Base-by-base conservation (phyloP, 2,888 invertebrate species). In the Lasioglossum marginatum region DNA sequence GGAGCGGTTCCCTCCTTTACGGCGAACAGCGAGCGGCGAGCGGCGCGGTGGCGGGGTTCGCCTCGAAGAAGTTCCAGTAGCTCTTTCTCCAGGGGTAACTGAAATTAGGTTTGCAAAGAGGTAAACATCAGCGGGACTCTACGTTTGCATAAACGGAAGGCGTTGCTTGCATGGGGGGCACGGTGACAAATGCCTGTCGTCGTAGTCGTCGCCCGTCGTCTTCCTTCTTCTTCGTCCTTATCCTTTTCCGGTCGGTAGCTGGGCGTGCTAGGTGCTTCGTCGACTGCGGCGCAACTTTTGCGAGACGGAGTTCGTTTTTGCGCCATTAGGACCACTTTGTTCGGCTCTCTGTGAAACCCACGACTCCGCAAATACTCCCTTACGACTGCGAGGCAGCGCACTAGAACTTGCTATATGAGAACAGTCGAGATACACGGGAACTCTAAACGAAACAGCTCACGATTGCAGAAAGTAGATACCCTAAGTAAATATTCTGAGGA, bases 21-120 rank as follows among this genome's bases (percentile, higher is more conserved):
- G 76, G 73, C 68, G 83, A 72, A 78, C 31, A 16, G 31, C 16
- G 31, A 6, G 57, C 8, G 8, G 10, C 52, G 10, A 23, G 57
- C n/a, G 57, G n/a, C 31, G n/a, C 52, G 57, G 57, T 6, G 82
- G 89, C 84, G 57, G 57, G 57, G 57, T 57, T 57, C n/a, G 85
- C 86, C 88, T 74, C 85, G 91, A 90, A 88, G 91, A 92, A 93
- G 90, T 92, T 92, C 89, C 88, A 86, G 88, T 76, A 74, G 85
- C 90, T 90, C 88, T 89, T 89, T 85, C 87, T 87, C 87, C 89
- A 81, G 86, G 88, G 90, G 91, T 90, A 89, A 91, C 91, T 89
- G 87, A 93, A 94, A 94, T 94, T 94, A 94, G 94, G 93, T 94
- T 94, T 93, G 93, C 94, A 94, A 94, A 94, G 93, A 93, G 93